Evolutionary conservation across 1,140 invertebrate genomes (phyloP), one percentile per base, ranked within the genome.

Genomic region (Sinella curviseta): DNA sequence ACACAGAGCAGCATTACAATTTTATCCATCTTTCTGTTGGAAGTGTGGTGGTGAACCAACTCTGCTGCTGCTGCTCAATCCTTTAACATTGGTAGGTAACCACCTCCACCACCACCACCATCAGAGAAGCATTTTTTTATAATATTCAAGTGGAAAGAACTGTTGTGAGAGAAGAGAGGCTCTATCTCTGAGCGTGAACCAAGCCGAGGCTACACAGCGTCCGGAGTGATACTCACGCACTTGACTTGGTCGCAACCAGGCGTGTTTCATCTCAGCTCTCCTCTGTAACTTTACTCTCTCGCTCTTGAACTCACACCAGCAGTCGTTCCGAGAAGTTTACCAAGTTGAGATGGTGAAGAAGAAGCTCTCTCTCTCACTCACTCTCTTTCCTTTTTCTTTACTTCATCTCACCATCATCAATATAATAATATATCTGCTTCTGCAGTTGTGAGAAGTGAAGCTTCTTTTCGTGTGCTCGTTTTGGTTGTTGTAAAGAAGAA

Each of bases 141-240:
- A n/a, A n/a, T n/a, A n/a, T n/a, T n/a, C n/a, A n/a, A n/a, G n/a
- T n/a, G n/a, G n/a, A n/a, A n/a, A n/a, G n/a, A n/a, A n/a, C n/a
- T n/a, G n/a, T n/a, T n/a, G n/a, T n/a, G n/a, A n/a, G n/a, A n/a
- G 70, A 20, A 36, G 70, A 24, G 33, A 33, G 17, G 70, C 28
- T 16, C 70, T 74, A 17, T 24, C 67, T 80, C 67, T 0, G 78
- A n/a, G 24, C 55, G n/a, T 60, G 55, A 60, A 60, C 55, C 26
- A 70, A 70, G 65, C n/a, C 28, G 65, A 70, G 65, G 65, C 28
- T 31, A 31, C 65, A 70, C 65, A 70, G 65, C 65, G 65, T 70
- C 65, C 65, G 4, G 31, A 77, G 31, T 54, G 36, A 80, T 80
- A 82, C 81, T 80, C 81, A 82, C 81, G 81, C 81, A 82, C 81